A percentile compares a stretch with the other conserved stretches of the same genome.
Conservation (phyloP, 1,140 invertebrate species). For the Neodiprion fabricii region DNA sequence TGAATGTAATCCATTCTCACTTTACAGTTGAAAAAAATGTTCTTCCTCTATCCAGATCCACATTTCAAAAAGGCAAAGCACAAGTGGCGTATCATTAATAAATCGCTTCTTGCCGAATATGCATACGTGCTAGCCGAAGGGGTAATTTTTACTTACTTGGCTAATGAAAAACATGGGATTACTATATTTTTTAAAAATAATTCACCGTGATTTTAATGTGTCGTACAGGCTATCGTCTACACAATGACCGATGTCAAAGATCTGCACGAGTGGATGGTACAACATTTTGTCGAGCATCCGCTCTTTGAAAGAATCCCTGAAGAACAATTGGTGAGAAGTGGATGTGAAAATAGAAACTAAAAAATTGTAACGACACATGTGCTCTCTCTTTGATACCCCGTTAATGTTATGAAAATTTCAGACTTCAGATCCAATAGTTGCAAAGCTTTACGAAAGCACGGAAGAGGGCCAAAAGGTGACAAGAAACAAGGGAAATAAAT, state of each 20-base stretch:
- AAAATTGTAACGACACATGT: constrained; percentile 8
- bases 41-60: constrained; percentile 99
- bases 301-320: constrained; percentile 82
- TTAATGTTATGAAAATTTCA: constrained; percentile 53
- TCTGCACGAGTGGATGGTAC: constrained; percentile 96
- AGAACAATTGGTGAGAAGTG: constrained; percentile 74
- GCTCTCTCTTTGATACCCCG: constrained; percentile 19
- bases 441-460: constrained; percentile 89
- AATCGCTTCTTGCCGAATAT: constrained; percentile 93
- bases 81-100: constrained; percentile 99
- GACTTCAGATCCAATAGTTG: constrained; percentile 83
- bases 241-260: constrained; percentile 98
- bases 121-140: constrained; percentile 89
- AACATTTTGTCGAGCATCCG: constrained; percentile 91
- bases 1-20: constrained; percentile 35
- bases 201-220: constrained; percentile 8
- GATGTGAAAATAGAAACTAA: constrained; percentile 5
- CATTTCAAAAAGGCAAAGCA: constrained; percentile 99
- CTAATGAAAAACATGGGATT: constrained; percentile 16
- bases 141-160: constrained; percentile 49
- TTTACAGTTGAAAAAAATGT: constrained; percentile 94
- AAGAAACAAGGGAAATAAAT: constrained; percentile 93
- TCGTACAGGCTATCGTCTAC: constrained; percentile 85
- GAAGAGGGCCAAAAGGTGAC: constrained; percentile 99
- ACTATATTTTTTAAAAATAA: constrained; percentile 17